Evolutionary conservation across 2,888 invertebrate genomes (phyloP).

Genomic region (Antheraea assamensis): DNA sequence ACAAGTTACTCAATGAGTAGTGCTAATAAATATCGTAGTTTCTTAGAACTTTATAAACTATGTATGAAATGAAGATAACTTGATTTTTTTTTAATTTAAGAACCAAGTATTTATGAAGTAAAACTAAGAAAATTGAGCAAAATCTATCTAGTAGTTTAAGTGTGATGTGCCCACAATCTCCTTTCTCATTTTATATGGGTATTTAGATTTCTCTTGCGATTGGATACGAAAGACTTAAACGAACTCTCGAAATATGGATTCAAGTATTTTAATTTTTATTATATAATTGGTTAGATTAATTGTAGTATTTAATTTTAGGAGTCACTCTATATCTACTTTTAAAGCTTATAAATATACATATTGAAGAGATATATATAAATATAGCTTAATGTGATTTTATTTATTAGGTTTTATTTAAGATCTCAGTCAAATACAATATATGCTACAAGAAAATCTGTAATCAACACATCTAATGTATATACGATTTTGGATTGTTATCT

Average conservation of each 20-base stretch:
- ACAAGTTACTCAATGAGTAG: no score
- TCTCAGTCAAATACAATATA: background rate
- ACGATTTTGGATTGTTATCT: background rate
- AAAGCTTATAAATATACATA: background rate
- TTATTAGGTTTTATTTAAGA: background rate
- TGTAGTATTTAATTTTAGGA: no score
- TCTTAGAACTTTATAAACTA: no score
- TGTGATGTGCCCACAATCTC: no score
- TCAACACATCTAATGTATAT: background rate
- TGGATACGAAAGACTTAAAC: constrained; percentile 52
- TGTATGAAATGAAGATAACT: no score
- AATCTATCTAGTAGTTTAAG: no score
- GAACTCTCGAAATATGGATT: constrained; percentile 27
- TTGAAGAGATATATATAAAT: no score
- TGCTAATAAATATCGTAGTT: no score
- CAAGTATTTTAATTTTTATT: background rate
- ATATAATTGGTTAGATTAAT: background rate
- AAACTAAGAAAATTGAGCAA: no score
- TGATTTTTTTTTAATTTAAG: no score
- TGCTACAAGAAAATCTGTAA: background rate
- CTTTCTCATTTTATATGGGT: no score
- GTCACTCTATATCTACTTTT: background rate
- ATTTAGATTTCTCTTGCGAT: constrained; percentile 30
- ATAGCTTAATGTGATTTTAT: background rate
- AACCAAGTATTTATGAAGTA: no score